Conservation (phyloP, 2,113 vertebrate genomes). For the Myanophis thanlyinensis region DNA sequence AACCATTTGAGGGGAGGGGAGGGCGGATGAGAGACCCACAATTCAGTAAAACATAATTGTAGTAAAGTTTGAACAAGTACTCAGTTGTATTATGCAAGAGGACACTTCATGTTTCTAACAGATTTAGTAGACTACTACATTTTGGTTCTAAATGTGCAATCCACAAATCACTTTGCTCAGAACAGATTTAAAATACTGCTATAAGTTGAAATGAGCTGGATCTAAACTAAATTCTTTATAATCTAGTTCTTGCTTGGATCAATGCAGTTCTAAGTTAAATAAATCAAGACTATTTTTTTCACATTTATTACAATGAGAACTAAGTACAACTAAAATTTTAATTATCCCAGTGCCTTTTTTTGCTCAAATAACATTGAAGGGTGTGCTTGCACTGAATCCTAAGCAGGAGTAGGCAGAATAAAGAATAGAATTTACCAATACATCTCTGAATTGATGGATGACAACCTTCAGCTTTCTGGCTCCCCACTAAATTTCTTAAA, state of each 20-base stretch:
- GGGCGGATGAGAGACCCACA: not conserved
- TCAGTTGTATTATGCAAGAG: slow-evolving; percentile 7
- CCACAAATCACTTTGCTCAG: not conserved
- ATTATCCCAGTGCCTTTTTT: not conserved
- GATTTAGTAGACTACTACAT: not conserved
- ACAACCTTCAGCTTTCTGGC: not conserved
- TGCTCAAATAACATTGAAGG: not conserved
- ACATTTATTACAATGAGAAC: not conserved
- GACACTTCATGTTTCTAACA: not conserved
- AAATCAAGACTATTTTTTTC: not conserved
- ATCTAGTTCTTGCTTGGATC: not conserved
- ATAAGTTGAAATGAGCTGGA: not conserved
- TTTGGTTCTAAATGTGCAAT: not conserved
- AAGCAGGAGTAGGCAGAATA: not conserved
- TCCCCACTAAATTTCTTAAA: not conserved
- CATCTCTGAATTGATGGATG: not conserved
- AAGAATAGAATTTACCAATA: not conserved
- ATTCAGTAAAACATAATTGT: not conserved
- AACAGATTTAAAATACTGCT: not conserved
- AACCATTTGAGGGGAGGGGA: slow-evolving; percentile 21
- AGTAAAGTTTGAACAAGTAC: slow-evolving; percentile 11
- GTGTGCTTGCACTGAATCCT: not conserved
- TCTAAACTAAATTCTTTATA: not conserved
- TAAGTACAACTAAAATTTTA: not conserved
- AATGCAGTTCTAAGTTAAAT: not conserved